Evolutionary conservation across 2,888 invertebrate species (phyloP), one percentile per base, ranked within the genome.

Genomic region (Bombylius discolor): DNA sequence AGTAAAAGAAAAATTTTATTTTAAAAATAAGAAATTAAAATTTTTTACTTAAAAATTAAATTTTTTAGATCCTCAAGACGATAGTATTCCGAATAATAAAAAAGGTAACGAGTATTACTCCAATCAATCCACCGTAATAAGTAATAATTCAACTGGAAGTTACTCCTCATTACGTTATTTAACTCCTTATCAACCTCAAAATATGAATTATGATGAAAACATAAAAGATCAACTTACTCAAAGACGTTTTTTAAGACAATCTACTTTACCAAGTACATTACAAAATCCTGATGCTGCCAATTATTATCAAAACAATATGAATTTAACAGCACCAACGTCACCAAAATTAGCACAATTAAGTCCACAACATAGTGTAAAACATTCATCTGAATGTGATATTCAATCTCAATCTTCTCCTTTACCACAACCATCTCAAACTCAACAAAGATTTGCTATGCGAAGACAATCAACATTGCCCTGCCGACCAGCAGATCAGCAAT

Each of bases 1-100:
- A 83, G 85, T 85, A 69, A 78, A 76, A 39, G 11, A 39, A 39
- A 8, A 14, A 4, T 45, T 45, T 32, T 47, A 47, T 31, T 33
- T 32, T 8, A 47, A 12, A 39, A 13, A 53, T 44, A 42, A 48
- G 13, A 7, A 45, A 45, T 12, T 6, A 12, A 5, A 6, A 6
- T 45, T 45, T 45, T 36, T 45, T 23, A 47, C 14, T 1, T 34
- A 47, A 9, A 9, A 77, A 80, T 80, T 74, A 74, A 42, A 33
- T 47, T 34, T 33, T 58, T 0, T 57, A 71, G 71, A 71, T 66
- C 69, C 71, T 64, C 71, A 71, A 63, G 69, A 71, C 66, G 71
- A 71, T 58, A 66, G 51, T 23, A 54, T 47, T 45, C 53, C 57
- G 3, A 51, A n/a, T 32, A 57, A 51, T 51, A 52, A 53, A 7